Evolutionary conservation across 1,140 invertebrate species (phyloP).

Genomic region (Hyles vespertilio): DNA sequence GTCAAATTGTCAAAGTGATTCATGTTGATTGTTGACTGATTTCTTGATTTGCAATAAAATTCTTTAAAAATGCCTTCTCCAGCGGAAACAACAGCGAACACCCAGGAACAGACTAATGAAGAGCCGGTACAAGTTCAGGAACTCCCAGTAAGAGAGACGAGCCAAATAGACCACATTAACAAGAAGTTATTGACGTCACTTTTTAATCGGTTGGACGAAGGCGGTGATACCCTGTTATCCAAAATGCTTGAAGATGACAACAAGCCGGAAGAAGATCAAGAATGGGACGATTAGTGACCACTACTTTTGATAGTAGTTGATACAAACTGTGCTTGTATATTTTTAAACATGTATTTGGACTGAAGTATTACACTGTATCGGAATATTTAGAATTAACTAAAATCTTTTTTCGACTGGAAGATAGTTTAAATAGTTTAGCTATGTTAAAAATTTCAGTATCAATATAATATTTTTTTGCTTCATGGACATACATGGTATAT

Average conservation of each 20-base stretch:
- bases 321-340: too few species aligned
- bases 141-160: slow-evolving; percentile 69
- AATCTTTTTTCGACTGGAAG: too few species aligned
- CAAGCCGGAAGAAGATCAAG: slow-evolving; percentile 38
- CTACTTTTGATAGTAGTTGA: too few species aligned
- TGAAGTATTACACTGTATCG: too few species aligned
- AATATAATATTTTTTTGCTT: slow-evolving; percentile 2
- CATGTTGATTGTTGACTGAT: too few species aligned
- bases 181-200: slow-evolving; percentile 78
- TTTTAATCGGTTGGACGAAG: slow-evolving; percentile 77
- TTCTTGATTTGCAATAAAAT: too few species aligned
- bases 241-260: slow-evolving; percentile 58
- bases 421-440: neutral
- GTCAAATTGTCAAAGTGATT: too few species aligned
- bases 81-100: slow-evolving; percentile 31
- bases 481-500: too few species aligned
- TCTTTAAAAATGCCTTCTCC: slow-evolving; percentile 45
- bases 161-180: slow-evolving; percentile 79
- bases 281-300: slow-evolving; percentile 41
- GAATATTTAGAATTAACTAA: too few species aligned
- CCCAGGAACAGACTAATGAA: slow-evolving; percentile 24
- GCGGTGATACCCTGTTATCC: slow-evolving; percentile 38
- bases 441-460: neutral
- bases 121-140: slow-evolving; percentile 11
- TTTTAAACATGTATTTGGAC: too few species aligned